Percentiles rank a stretch among this genome's conserved stretches.
phyloP scores from a whole-genome alignment of 2,797 vertebrate genomes.

The Crenuchus spilurus region DNA sequence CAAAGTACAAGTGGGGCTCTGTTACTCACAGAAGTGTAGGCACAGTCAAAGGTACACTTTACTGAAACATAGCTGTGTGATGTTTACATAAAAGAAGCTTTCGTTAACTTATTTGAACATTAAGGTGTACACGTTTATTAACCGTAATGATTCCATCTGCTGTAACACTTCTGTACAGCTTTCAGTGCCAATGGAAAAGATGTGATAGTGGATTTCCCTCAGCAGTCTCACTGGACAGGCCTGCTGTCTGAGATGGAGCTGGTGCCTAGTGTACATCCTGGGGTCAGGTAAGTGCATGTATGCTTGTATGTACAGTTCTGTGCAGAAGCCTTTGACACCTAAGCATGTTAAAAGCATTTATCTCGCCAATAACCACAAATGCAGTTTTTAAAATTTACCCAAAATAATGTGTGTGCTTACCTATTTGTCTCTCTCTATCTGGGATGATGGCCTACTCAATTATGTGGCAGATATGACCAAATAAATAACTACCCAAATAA shows the following conservation, averaged over 20 bases:
- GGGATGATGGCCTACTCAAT: too few relatives aligned
- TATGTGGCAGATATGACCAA: too few relatives aligned
- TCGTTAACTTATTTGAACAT: background rate
- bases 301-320: background rate
- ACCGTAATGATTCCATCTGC: background rate
- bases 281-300: constrained; percentile 83
- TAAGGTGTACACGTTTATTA: background rate
- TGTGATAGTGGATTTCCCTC: constrained; percentile 96
- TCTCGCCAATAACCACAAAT: too few relatives aligned
- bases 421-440: too few relatives aligned
- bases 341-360: too few relatives aligned
- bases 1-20: constrained; percentile 99
- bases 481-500: too few relatives aligned
- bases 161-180: constrained; percentile 69
- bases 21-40: constrained; percentile 97
- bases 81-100: background rate
- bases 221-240: constrained; percentile 98
- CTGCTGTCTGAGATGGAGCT: constrained; percentile 96
- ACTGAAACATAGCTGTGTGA: background rate
- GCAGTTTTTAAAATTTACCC: too few relatives aligned
- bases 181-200: constrained; percentile 99
- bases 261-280: constrained; percentile 95
- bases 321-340: too few relatives aligned
- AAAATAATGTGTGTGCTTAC: too few relatives aligned
- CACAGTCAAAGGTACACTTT: constrained; percentile 89